Conservation (phyloP, 2,797 vertebrate genomes). For the Chloroceryle inda region DNA sequence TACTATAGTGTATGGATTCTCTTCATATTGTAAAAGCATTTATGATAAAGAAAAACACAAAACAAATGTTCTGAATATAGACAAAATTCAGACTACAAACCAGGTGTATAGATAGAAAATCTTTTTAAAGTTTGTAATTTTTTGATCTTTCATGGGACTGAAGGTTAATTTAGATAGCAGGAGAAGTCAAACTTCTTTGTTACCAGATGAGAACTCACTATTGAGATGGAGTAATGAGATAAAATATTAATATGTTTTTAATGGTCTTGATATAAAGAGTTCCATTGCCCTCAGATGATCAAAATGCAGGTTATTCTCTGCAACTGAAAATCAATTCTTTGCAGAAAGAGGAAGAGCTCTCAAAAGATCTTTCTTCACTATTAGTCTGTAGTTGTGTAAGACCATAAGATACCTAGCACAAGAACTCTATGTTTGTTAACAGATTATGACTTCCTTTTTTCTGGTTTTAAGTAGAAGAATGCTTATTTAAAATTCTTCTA, state of each 20-base stretch:
- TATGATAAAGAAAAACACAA: not conserved
- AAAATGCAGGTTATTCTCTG: slow-evolving; percentile 3
- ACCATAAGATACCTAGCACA: not conserved
- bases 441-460: not conserved
- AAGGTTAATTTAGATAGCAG: not conserved
- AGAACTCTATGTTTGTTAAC: not conserved
- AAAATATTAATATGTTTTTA: slow-evolving; percentile 43
- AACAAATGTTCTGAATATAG: not conserved
- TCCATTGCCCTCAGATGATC: not conserved
- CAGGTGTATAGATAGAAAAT: not conserved
- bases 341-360: not conserved
- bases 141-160: not conserved
- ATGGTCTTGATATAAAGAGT: not conserved
- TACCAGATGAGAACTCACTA: not conserved
- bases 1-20: not conserved
- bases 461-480: not conserved
- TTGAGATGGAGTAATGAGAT: not conserved
- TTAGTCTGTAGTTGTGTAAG: not conserved
- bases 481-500: not conserved
- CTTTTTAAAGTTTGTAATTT: not conserved
- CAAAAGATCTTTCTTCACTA: not conserved
- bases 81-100: not conserved
- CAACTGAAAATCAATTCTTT: slow-evolving; percentile 8
- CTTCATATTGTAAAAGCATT: not conserved
- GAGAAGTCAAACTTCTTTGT: not conserved